Evolutionary conservation across 2,888 invertebrate genomes (phyloP).

Genomic region (Agonum fuliginosum): DNA sequence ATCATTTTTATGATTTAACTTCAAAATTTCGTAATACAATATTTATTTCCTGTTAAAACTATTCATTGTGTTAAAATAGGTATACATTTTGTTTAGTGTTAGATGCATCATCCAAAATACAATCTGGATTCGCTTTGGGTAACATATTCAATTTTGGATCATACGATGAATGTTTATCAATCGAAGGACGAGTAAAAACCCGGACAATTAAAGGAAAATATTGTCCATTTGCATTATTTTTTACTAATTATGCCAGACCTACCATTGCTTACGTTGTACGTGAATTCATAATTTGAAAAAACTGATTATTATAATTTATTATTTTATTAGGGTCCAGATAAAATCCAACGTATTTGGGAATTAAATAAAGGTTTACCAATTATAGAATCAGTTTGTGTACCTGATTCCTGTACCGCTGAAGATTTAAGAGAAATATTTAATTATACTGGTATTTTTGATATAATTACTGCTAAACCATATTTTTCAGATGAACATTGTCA

Average conservation of each 20-base stretch:
- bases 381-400: conserved; percentile 43
- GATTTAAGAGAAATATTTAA: conserved; percentile 1
- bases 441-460: neutral
- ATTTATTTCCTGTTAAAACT: neutral
- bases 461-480: neutral
- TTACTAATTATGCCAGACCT: neutral
- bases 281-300: neutral
- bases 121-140: conserved; percentile 49
- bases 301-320: neutral
- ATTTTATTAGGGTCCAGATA: neutral
- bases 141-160: conserved; percentile 57
- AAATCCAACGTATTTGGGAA: no score
- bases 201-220: conserved; percentile 54
- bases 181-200: neutral
- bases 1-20: no score
- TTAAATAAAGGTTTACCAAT: conserved; percentile 19
- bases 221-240: conserved; percentile 46
- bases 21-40: no score
- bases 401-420: conserved; percentile 41
- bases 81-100: conserved; percentile 48
- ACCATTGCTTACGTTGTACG: neutral
- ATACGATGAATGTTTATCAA: conserved; percentile 56
- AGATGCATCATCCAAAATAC: conserved; percentile 57
- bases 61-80: neutral
- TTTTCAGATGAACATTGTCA: conserved; percentile 17